Evolutionary conservation across 2,888 invertebrate genomes (phyloP), one percentile per base, ranked within the genome.

Genomic region (Zaprionus obscuricornis): DNA sequence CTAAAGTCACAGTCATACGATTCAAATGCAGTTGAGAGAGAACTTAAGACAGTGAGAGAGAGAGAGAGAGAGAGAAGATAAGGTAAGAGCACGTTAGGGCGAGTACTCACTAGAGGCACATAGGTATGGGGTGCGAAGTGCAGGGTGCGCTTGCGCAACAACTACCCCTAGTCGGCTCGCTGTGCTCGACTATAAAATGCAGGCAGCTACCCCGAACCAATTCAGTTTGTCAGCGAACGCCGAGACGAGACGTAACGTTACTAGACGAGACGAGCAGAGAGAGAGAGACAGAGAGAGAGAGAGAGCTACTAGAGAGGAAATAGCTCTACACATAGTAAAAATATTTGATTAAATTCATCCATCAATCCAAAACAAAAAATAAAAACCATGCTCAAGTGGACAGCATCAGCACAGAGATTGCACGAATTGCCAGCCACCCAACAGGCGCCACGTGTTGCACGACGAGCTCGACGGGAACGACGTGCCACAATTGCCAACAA

Each of bases 161-260:
- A 75, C n/a, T n/a, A n/a, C 83, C 78, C 82, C 45, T 83, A 72
- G 50, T 14, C 11, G 17, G 1, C 11, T 10, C 29, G 33, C 31
- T 18, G 13, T 45, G 42, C 3, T 22, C n/a, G 46, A 49, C 67
- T 83, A 86, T 83, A 83, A 86, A 83, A 71, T 31, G 54, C 26
- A 5, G 54, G 11, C 57, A 62, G 54, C 54, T 55, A 40, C 58
- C 58, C 66, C 67, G 73, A 45, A 34, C 50, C 58, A 27, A 71
- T 69, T 82, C 74, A 88, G 88, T 88, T 88, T 88, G 88, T 88
- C 88, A 86, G 86, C 86, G 85, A 86, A 73, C 71, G 82, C 72
- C 66, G 72, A 66, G 39, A 47, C 33, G 39, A 54, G 42, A 27
- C 33, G 27, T 20, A 22, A 36, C 37, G 18, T 49, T 11, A 24